Evolutionary conservation across 2,888 invertebrate species (phyloP), one percentile per base, ranked within the genome.

Genomic region (Gisinianus flammeolus): DNA sequence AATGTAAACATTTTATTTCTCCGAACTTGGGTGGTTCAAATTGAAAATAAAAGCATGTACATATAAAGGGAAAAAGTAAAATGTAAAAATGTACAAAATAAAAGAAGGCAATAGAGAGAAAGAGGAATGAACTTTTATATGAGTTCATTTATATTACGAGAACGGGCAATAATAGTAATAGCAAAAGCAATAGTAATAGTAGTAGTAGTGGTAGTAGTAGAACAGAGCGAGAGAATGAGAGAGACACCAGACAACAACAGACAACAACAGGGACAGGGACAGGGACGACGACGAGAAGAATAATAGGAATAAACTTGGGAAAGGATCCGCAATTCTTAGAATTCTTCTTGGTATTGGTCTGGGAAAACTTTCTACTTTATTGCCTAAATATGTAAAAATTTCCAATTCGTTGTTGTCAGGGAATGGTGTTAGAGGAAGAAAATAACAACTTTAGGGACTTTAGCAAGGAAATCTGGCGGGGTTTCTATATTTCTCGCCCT

Each of bases 361-460:
- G 22, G 24, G 12, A 16, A 10, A n/a, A 5, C n/a, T 56, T 56
- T 56, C 10, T 56, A 73, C 74, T 78, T 78, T 78, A 78, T 78
- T 78, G 74, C 78, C 71, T 77, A 67, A 72, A 73, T 72, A 77
- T 77, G 77, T 77, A 77, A 77, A 77, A 77, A 62, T 70, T 24
- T 70, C 70, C 44, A 28, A 70, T 44, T 70, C 54, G 19, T 22
- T 67, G 70, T 44, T 67, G 70, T 44, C 52, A 44, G 30, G 70
- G 70, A 54, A 70, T 54, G n/a, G 44, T 33, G 44, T 54, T 26
- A 44, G 70, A n/a, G 26, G 26, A 54, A 54, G 70, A 70, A n/a
- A 70, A 77, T 81, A 79, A 79, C 79, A 81, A 81, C 74, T 79
- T 81, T 54, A 76, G 79, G 79, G 78, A 79, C 76, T 77, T 70